Evolutionary conservation across 2,113 vertebrate species (phyloP).

Genomic region (Aepyceros melampus): DNA sequence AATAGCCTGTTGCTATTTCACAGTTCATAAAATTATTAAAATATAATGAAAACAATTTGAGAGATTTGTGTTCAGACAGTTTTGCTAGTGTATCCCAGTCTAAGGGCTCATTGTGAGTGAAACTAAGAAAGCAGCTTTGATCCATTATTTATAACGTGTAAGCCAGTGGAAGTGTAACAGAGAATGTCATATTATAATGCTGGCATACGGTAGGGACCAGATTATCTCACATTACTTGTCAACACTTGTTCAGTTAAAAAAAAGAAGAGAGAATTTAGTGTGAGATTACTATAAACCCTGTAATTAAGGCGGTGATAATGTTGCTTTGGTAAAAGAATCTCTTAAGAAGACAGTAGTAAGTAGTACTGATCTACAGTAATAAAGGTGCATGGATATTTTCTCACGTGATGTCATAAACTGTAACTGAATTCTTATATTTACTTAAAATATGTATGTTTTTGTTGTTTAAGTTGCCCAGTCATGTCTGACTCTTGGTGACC

Average conservation of each 20-base stretch:
- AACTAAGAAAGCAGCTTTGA: not conserved
- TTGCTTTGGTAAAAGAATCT: not conserved
- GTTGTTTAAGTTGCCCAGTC: not conserved
- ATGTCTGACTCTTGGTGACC: not conserved
- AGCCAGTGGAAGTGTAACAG: not conserved
- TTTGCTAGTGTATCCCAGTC: not conserved
- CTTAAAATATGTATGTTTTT: not conserved
- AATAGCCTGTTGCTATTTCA: not conserved
- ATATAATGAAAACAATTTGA: not conserved
- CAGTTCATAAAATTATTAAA: not conserved
- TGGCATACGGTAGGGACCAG: constrained; percentile 17
- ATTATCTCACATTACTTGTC: constrained; percentile 7
- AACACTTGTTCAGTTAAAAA: constrained; percentile 17
- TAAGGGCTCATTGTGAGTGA: not conserved
- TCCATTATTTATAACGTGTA: constrained; percentile 27
- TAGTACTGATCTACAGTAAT: not conserved
- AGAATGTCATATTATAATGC: not conserved
- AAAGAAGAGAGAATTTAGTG: not conserved
- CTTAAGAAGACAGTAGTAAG: not conserved
- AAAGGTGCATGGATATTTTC: not conserved
- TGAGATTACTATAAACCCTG: not conserved
- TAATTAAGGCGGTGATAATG: not conserved
- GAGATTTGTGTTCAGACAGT: not conserved
- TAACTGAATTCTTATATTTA: not conserved
- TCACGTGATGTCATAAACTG: not conserved